Percentiles rank a stretch among this genome's conserved stretches.
These are phyloP conservation scores for Trichonephila inaurata DNA, from an alignment of 1,140 invertebrate genomes.

Conservation along the genomic window DNA sequence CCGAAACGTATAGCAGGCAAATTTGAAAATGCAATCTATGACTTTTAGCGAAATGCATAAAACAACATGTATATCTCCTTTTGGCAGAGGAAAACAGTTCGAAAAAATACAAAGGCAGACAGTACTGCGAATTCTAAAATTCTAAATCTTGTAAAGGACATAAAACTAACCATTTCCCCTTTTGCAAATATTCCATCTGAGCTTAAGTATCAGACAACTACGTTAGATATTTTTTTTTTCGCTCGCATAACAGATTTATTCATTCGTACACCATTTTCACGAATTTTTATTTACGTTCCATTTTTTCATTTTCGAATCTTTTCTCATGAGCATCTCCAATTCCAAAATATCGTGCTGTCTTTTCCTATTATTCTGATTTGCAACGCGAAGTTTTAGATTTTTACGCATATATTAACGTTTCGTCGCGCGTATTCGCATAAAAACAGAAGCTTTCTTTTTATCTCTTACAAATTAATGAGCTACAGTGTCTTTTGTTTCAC, in stretches of 20 bases:
- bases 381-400: background rate
- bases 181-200: background rate
- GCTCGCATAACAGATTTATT: background rate
- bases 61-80: background rate
- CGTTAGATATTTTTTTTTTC: background rate
- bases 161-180: slow-evolving; percentile 31
- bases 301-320: background rate
- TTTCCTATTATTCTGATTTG: slow-evolving; percentile 50
- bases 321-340: slow-evolving; percentile 26
- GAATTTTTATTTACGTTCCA: background rate
- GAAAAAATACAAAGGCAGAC: background rate
- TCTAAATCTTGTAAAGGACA: slow-evolving; percentile 20
- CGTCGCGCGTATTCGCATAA: slow-evolving; percentile 36
- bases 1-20: too few species aligned
- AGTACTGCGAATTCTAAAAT: background rate
- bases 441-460: slow-evolving; percentile 50
- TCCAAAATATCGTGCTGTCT: slow-evolving; percentile 6
- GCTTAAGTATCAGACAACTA: slow-evolving; percentile 16
- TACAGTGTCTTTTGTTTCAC: slow-evolving; percentile 47
- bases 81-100: background rate
- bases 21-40: too few species aligned
- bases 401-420: slow-evolving; percentile 60
- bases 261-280: background rate
- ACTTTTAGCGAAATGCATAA: background rate
- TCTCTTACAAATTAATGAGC: slow-evolving; percentile 59